These are phyloP conservation scores for Micrastur ruficollis DNA, from an alignment of 2,797 vertebrate genomes.

Conservation along the genomic window DNA sequence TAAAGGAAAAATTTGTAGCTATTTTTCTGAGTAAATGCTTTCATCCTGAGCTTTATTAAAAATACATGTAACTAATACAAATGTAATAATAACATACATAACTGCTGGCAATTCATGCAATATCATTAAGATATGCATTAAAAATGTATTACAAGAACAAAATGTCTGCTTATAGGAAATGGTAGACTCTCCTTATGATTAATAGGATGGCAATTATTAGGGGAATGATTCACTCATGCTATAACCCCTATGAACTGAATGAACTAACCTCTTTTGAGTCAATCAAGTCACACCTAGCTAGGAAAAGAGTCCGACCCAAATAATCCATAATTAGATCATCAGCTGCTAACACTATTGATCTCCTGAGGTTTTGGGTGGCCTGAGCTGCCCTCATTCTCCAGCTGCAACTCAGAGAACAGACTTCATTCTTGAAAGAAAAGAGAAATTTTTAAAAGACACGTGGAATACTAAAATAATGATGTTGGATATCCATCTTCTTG, in stretches of 20 bases:
- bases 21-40: background rate
- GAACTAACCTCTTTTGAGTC: slow-evolving; percentile 47
- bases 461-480: background rate
- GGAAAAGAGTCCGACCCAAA: slow-evolving; percentile 44
- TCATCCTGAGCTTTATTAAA: background rate
- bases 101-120: background rate
- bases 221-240: background rate
- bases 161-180: background rate
- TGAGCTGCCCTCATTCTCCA: slow-evolving; percentile 32
- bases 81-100: background rate
- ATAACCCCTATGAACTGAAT: background rate
- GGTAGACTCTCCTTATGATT: background rate
- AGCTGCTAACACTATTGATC: slow-evolving; percentile 21
- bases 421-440: slow-evolving; percentile 27
- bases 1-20: background rate
- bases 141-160: background rate
- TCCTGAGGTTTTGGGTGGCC: slow-evolving; percentile 26
- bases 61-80: background rate
- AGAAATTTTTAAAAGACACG: background rate
- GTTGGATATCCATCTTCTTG: background rate
- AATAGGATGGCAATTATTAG: background rate
- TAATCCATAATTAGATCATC: slow-evolving; percentile 54
- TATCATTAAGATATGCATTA: background rate
- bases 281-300: background rate
- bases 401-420: background rate